Evolutionary conservation across 1,140 invertebrate genomes (phyloP).

Genomic region (Anastrepha obliqua): DNA sequence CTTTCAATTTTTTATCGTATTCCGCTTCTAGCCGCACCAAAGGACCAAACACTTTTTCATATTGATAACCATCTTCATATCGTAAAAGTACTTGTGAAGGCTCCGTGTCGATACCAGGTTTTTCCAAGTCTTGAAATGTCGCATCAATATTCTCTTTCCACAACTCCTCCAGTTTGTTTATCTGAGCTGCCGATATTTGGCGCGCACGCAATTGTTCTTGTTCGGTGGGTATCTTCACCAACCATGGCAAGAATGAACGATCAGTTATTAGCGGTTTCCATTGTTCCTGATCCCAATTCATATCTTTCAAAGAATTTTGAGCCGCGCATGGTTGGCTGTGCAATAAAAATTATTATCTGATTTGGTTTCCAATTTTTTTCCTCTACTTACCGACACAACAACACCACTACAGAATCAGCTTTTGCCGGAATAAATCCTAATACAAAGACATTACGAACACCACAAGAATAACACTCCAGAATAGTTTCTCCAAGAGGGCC

Average conservation of each 20-base stretch:
- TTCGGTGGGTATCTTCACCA: slow-evolving; percentile 96
- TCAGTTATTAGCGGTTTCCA: slow-evolving; percentile 99
- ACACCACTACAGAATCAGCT: slow-evolving; percentile 98
- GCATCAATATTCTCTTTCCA: slow-evolving; percentile 99
- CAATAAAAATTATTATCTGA: slow-evolving; percentile 4
- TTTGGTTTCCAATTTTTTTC: slow-evolving; percentile 4
- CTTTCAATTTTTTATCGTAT: slow-evolving; percentile 98
- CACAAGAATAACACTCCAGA: slow-evolving; percentile 99
- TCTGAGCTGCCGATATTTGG: slow-evolving; percentile 97
- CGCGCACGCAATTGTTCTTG: slow-evolving; percentile 95
- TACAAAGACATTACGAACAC: slow-evolving; percentile 97
- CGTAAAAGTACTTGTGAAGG: slow-evolving; percentile 94
- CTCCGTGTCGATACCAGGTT: slow-evolving; percentile 97
- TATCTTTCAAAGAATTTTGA: slow-evolving; percentile 96
- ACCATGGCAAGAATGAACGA: slow-evolving; percentile 95
- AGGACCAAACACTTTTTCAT: slow-evolving; percentile 98
- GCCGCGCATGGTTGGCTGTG: slow-evolving; percentile 95
- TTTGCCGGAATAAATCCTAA: slow-evolving; percentile 99
- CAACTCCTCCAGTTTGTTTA: slow-evolving; percentile 97
- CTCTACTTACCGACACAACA: slow-evolving; percentile 86
- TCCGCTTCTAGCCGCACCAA: slow-evolving; percentile 98
- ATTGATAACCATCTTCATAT: slow-evolving; percentile 99
- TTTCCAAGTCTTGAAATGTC: slow-evolving; percentile 97
- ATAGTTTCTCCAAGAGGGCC: slow-evolving; percentile 98
- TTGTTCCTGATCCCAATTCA: slow-evolving; percentile 99